Evolutionary conservation across 2,888 invertebrate species (phyloP).

Genomic region (Junonia oenone): DNA sequence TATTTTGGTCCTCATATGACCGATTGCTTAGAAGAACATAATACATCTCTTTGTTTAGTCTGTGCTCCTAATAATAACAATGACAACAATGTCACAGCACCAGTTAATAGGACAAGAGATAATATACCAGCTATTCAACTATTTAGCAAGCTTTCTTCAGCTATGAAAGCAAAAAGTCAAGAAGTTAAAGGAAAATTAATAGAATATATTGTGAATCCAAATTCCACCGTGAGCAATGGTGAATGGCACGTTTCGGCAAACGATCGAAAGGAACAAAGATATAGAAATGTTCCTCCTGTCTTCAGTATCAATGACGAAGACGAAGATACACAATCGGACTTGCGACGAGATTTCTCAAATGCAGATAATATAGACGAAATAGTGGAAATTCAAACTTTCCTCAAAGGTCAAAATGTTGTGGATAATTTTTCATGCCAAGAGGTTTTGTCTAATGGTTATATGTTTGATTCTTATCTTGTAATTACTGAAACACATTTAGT

Average conservation of each 20-base stretch:
- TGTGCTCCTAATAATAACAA: conserved; percentile 81
- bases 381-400: conserved; percentile 88
- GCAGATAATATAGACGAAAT: conserved; percentile 86
- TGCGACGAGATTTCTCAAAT: conserved; percentile 60
- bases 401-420: conserved; percentile 90
- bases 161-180: conserved; percentile 93
- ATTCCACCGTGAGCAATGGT: conserved; percentile 75
- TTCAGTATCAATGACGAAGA: conserved; percentile 96
- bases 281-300: conserved; percentile 93
- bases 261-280: conserved; percentile 91
- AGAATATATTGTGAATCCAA: conserved; percentile 95
- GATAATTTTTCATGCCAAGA: conserved; percentile 95
- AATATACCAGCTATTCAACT: conserved; percentile 82
- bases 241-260: conserved; percentile 91
- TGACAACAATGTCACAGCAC: conserved; percentile 50
- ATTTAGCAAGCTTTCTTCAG: conserved; percentile 90
- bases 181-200: conserved; percentile 95
- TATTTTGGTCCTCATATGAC: conserved; percentile 90
- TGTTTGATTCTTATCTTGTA: conserved; percentile 92
- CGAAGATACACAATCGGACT: conserved; percentile 57
- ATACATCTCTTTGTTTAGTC: conserved; percentile 87
- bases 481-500: conserved; percentile 92
- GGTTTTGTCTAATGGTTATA: conserved; percentile 92
- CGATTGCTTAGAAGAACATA: conserved; percentile 91
- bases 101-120: conserved; percentile 46